Conservation (phyloP, 2,888 invertebrate species). For the Orgyia antiqua region DNA sequence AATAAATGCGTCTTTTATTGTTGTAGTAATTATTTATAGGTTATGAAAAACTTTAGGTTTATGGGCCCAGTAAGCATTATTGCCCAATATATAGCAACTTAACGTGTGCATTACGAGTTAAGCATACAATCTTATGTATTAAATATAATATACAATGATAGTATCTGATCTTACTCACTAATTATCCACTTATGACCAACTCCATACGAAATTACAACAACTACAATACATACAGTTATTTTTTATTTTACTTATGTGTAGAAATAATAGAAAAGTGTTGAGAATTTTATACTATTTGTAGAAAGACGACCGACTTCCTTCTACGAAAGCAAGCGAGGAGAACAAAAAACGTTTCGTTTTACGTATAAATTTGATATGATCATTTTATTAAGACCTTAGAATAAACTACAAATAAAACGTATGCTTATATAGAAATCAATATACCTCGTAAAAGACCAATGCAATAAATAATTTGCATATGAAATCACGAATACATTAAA, state of each 20-base stretch:
- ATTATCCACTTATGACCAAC: slow-evolving; percentile 50
- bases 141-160: slow-evolving; percentile 60
- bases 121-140: slow-evolving; percentile 40
- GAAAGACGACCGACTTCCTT: slow-evolving; percentile 36
- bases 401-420: slow-evolving; percentile 46
- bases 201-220: slow-evolving; percentile 67
- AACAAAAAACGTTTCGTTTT: slow-evolving; percentile 38
- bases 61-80: slow-evolving; percentile 18
- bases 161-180: slow-evolving; percentile 49
- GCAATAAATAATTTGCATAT: too few species aligned
- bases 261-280: slow-evolving; percentile 46
- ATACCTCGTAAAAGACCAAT: too few species aligned
- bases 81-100: not conserved
- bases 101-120: slow-evolving; percentile 28
- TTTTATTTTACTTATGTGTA: slow-evolving; percentile 40
- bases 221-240: slow-evolving; percentile 64
- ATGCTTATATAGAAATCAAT: slow-evolving; percentile 24
- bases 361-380: slow-evolving; percentile 78
- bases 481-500: too few species aligned
- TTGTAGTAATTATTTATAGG: slow-evolving; percentile 35
- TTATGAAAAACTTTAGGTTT: slow-evolving; percentile 2
- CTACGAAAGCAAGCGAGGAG: slow-evolving; percentile 61
- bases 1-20: slow-evolving; percentile 36
- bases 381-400: slow-evolving; percentile 57
- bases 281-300: slow-evolving; percentile 34